Evolutionary conservation across 2,113 vertebrate genomes (phyloP).

Genomic region (Haplochromis vanheusdeni): DNA sequence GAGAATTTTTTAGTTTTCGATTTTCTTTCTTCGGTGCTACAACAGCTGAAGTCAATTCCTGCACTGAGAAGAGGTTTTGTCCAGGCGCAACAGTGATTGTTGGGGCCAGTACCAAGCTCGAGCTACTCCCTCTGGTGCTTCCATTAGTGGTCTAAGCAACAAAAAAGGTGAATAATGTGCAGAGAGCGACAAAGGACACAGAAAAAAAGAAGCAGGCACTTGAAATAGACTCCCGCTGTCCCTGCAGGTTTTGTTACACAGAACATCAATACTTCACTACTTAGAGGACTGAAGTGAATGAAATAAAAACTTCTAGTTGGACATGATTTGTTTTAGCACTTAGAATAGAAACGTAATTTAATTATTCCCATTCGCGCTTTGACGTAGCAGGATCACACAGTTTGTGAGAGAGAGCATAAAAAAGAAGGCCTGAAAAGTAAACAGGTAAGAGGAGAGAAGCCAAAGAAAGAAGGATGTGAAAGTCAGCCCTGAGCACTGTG

Average conservation of each 20-base stretch:
- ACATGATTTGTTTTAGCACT: not conserved
- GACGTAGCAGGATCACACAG: not conserved
- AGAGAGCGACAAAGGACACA: not conserved
- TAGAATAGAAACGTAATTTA: not conserved
- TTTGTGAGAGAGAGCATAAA: not conserved
- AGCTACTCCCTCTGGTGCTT: conserved; percentile 2
- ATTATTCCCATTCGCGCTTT: not conserved
- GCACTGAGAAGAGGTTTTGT: not conserved
- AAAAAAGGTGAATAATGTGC: not conserved
- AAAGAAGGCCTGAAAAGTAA: not conserved
- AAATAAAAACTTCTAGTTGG: not conserved
- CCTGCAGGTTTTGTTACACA: not conserved
- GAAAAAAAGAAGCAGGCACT: not conserved
- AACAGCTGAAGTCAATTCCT: not conserved
- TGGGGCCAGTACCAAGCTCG: not conserved
- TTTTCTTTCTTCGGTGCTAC: not conserved
- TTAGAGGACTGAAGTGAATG: not conserved
- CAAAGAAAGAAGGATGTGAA: not conserved
- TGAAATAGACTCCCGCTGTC: not conserved
- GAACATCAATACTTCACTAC: not conserved
- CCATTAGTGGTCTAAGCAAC: conserved; percentile 4
- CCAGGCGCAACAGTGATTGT: not conserved
- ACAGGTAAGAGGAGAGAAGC: not conserved
- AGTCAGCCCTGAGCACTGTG: not conserved
- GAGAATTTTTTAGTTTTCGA: not conserved